These are phyloP conservation scores for Papilio demoleus DNA, from an alignment of 2,888 invertebrate species.

Conservation along the genomic window DNA sequence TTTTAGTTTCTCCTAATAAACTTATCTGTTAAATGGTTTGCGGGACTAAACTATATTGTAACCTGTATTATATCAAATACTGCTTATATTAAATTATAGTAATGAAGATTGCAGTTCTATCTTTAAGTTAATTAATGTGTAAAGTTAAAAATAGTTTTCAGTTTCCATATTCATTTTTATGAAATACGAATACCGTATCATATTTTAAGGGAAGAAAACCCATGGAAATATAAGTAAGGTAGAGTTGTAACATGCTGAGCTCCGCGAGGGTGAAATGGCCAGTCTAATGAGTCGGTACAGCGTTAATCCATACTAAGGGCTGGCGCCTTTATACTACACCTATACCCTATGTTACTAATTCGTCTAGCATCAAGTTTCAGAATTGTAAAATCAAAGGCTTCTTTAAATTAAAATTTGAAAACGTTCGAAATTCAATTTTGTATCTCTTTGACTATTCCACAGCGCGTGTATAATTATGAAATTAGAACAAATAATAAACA, in stretches of 20 bases:
- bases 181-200: neutral
- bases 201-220: neutral
- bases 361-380: neutral
- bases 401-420: neutral
- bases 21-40: neutral
- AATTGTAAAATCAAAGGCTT: neutral
- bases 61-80: neutral
- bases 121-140: too few relatives aligned
- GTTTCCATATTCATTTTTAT: neutral
- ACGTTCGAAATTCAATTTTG: too few relatives aligned
- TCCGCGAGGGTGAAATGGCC: constrained; percentile 26
- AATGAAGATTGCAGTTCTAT: too few relatives aligned
- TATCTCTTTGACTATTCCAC: neutral
- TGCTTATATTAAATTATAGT: too few relatives aligned
- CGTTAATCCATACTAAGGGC: constrained; percentile 26
- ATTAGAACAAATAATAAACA: neutral
- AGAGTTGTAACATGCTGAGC: constrained; percentile 6
- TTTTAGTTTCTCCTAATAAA: neutral
- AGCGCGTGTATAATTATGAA: neutral
- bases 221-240: neutral
- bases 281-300: constrained; percentile 23
- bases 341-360: neutral
- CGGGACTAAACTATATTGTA: neutral
- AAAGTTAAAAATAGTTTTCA: neutral
- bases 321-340: neutral